phyloP scores from a whole-genome alignment of 2,888 invertebrate genomes.

The Hemicrepidius hirtus region DNA sequence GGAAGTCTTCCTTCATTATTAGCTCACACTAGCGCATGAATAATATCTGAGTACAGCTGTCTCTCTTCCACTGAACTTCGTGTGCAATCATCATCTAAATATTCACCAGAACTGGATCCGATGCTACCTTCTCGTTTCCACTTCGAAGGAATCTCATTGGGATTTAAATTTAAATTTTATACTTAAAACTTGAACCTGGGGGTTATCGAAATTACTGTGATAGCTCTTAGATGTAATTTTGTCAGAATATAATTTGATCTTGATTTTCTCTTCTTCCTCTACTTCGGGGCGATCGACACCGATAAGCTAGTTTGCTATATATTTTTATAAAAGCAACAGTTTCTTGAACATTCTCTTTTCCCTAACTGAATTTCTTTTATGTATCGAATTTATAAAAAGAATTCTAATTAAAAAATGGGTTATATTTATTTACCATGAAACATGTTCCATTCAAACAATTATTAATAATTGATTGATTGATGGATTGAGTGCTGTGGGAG shows the following conservation, averaged over 20 bases:
- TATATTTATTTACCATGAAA: no score
- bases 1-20: conserved; percentile 54
- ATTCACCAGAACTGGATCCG: conserved; percentile 55
- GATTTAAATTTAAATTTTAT: conserved; percentile 55
- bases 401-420: no score
- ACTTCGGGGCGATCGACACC: conserved; percentile 10
- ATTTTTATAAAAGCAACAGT: conserved; percentile 14
- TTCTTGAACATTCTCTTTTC: background rate
- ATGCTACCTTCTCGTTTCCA: conserved; percentile 53
- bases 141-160: conserved; percentile 40
- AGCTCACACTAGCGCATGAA: conserved; percentile 54
- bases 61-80: conserved; percentile 50
- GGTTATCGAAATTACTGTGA: conserved; percentile 53
- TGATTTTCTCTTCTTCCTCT: conserved; percentile 32
- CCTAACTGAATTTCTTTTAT: background rate
- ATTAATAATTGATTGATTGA: no score
- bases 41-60: conserved; percentile 51
- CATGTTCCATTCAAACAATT: no score
- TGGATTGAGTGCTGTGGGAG: no score
- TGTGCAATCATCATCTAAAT: conserved; percentile 57
- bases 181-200: conserved; percentile 52
- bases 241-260: conserved; percentile 40
- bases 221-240: conserved; percentile 48
- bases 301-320: conserved; percentile 26
- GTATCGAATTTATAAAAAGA: background rate